These are phyloP conservation scores for Pharmacophagus antenor DNA, from an alignment of 2,888 invertebrate species.

Conservation along the genomic window DNA sequence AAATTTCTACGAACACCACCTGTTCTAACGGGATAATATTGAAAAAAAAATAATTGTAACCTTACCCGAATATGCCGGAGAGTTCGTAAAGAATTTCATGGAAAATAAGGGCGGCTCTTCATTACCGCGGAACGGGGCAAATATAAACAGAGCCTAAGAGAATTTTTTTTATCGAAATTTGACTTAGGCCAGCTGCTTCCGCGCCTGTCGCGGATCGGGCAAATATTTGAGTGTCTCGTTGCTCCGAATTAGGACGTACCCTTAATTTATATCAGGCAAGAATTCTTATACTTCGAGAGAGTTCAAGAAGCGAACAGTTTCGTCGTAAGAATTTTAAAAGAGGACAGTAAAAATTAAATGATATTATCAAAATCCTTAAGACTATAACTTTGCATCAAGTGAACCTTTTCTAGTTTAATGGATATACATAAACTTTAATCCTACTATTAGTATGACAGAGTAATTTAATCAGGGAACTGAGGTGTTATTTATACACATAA, in stretches of 20 bases:
- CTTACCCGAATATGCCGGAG: constrained; percentile 1
- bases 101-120: constrained; percentile 47
- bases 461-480: too few species aligned
- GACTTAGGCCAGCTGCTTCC: constrained; percentile 68
- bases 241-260: constrained; percentile 38
- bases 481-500: too few species aligned
- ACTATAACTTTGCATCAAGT: too few species aligned
- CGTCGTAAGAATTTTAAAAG: not conserved
- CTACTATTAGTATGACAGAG: too few species aligned
- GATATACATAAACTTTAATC: too few species aligned
- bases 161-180: constrained; percentile 70
- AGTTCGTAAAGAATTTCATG: constrained; percentile 28
- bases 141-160: constrained; percentile 53
- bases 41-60: constrained; percentile 4
- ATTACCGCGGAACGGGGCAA: constrained; percentile 49
- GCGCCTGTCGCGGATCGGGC: constrained; percentile 53
- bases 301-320: constrained; percentile 3
- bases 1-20: not conserved
- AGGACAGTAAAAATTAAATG: not conserved
- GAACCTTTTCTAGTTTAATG: too few species aligned
- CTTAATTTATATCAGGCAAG: constrained; percentile 45
- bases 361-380: not conserved
- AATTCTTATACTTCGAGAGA: constrained; percentile 9
- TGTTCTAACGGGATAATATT: constrained; percentile 1
- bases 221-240: constrained; percentile 58